These are phyloP conservation scores for Lasius platythorax DNA, from an alignment of 2,888 invertebrate genomes.

Conservation along the genomic window DNA sequence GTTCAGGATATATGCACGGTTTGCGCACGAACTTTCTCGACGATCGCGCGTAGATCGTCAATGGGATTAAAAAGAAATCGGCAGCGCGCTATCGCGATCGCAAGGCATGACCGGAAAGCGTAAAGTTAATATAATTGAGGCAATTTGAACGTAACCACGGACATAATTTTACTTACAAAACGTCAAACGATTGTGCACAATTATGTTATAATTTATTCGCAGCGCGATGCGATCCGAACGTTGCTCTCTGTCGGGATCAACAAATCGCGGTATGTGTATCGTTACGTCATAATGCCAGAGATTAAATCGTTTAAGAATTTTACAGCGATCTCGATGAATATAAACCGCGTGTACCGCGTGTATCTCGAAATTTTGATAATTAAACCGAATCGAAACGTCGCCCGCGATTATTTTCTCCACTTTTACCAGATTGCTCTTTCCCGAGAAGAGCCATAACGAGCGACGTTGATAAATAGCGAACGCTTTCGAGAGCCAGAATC, in stretches of 20 bases:
- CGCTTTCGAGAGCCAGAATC: slow-evolving; percentile 71
- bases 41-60: not conserved
- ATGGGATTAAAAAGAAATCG: slow-evolving; percentile 40
- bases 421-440: slow-evolving; percentile 50
- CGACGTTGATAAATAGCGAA: slow-evolving; percentile 79
- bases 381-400: slow-evolving; percentile 61
- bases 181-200: slow-evolving; percentile 45
- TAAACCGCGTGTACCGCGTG: not conserved
- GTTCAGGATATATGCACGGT: not conserved
- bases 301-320: slow-evolving; percentile 34
- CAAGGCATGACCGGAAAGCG: slow-evolving; percentile 27
- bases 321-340: not conserved
- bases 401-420: slow-evolving; percentile 28
- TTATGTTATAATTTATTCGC: slow-evolving; percentile 54
- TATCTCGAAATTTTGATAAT: slow-evolving; percentile 37
- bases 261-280: slow-evolving; percentile 1
- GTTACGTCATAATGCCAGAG: not conserved
- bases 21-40: slow-evolving; percentile 18
- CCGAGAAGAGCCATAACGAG: slow-evolving; percentile 75
- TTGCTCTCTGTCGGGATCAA: slow-evolving; percentile 19
- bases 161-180: slow-evolving; percentile 45
- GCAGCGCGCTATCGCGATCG: slow-evolving; percentile 30
- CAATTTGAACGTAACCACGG: slow-evolving; percentile 30
- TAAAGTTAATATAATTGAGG: slow-evolving; percentile 48
- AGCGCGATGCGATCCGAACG: slow-evolving; percentile 14